Conservation (phyloP, 2,797 vertebrate species). For the Graptemys geographica region DNA sequence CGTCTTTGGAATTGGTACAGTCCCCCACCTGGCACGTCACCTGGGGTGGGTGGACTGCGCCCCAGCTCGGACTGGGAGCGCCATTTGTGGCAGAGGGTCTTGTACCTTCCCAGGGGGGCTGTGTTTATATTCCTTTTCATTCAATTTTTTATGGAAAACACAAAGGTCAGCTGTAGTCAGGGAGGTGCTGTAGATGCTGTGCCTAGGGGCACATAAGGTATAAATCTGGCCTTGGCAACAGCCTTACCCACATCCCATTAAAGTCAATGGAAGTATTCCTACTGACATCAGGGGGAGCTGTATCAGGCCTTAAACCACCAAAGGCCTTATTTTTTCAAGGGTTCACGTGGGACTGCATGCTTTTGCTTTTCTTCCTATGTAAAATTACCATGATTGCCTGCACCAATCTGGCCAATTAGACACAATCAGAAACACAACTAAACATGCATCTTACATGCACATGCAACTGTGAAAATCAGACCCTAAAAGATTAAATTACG, state of each 20-base stretch:
- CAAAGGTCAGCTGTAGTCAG: too few relatives aligned
- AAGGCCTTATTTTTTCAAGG: neutral
- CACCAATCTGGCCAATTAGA: rapidly evolving
- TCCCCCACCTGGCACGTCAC: too few relatives aligned
- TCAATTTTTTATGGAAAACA: too few relatives aligned
- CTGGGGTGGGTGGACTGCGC: too few relatives aligned
- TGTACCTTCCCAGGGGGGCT: too few relatives aligned
- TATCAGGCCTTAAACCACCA: neutral
- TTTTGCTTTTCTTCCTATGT: neutral
- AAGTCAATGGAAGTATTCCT: neutral
- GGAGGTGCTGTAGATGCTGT: too few relatives aligned
- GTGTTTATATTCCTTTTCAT: too few relatives aligned
- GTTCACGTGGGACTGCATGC: neutral
- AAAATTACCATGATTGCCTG: neutral
- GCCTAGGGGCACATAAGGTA: too few relatives aligned
- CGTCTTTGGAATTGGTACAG: too few relatives aligned
- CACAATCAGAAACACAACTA: neutral
- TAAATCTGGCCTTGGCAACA: neutral
- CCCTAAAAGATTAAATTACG: neutral
- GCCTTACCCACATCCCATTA: neutral
- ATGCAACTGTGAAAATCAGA: neutral
- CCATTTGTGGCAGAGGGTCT: too few relatives aligned
- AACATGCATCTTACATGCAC: neutral
- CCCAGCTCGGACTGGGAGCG: too few relatives aligned
- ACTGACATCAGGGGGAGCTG: neutral